Conservation (phyloP, 2,888 invertebrate species). For the Masnerella sp. region DNA sequence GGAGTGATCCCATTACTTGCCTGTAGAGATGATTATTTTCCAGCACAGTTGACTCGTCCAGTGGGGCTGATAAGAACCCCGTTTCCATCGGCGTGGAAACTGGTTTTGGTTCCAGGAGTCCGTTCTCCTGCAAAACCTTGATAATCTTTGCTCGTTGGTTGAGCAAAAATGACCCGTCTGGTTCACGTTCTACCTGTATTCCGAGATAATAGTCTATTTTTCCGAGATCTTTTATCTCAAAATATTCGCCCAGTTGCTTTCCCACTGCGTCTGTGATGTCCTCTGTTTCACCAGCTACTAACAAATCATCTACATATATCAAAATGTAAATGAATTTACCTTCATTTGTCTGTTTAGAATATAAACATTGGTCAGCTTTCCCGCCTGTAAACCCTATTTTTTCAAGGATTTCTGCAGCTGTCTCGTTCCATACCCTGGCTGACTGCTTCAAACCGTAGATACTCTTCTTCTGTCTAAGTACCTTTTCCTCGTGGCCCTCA, state of each 20-base stretch:
- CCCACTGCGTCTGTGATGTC: slow-evolving; percentile 25
- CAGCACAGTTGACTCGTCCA: background rate
- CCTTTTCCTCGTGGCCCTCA: slow-evolving; percentile 19
- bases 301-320: slow-evolving; percentile 60
- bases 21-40: slow-evolving; percentile 17
- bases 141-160: slow-evolving; percentile 46
- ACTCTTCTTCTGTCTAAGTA: slow-evolving; percentile 41
- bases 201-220: slow-evolving; percentile 32
- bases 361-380: slow-evolving; percentile 7
- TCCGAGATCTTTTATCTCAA: slow-evolving; percentile 58
- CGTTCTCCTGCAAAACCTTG: slow-evolving; percentile 27
- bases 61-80: background rate
- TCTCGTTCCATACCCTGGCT: slow-evolving; percentile 1
- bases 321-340: slow-evolving; percentile 36
- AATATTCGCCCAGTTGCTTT: slow-evolving; percentile 1
- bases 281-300: slow-evolving; percentile 27
- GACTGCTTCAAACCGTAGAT: slow-evolving; percentile 7
- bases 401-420: background rate
- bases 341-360: background rate
- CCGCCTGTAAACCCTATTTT: background rate
- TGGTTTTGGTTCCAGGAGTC: slow-evolving; percentile 38
- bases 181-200: slow-evolving; percentile 40
- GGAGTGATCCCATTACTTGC: slow-evolving; percentile 17
- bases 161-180: slow-evolving; percentile 42
- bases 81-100: slow-evolving; percentile 46